Evolutionary conservation across 2,888 invertebrate genomes (phyloP).

Genomic region (Agrochola circellaris): DNA sequence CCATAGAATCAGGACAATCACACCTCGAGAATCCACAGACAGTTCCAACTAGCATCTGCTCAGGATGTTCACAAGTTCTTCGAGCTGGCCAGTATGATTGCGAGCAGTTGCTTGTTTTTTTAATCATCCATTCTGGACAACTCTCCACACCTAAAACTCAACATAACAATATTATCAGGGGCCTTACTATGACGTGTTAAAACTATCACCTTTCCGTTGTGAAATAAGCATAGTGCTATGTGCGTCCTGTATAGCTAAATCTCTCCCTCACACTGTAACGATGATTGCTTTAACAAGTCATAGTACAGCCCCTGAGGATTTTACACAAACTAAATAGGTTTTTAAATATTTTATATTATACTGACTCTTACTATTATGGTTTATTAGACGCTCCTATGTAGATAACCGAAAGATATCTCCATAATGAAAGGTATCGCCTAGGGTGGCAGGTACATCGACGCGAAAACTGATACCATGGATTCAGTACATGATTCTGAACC

Average conservation of each 20-base stretch:
- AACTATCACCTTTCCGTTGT: too few species aligned
- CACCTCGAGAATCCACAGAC: conserved; percentile 81
- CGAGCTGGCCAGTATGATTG: conserved; percentile 77
- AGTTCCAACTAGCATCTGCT: conserved; percentile 74
- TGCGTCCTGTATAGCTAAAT: too few species aligned
- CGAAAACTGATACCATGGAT: too few species aligned
- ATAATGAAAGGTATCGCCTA: too few species aligned
- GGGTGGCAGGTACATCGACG: too few species aligned
- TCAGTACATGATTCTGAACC: too few species aligned
- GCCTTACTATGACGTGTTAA: too few species aligned
- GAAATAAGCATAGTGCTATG: too few species aligned
- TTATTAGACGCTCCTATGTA: neutral
- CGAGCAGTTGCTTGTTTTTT: conserved; percentile 72
- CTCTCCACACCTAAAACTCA: conserved; percentile 75
- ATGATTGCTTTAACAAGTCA: too few species aligned
- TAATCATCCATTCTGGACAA: conserved; percentile 81
- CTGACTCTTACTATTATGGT: neutral
- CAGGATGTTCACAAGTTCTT: conserved; percentile 79
- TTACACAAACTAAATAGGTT: neutral
- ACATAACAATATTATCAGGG: neutral
- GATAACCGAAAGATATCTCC: neutral
- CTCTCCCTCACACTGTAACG: too few species aligned
- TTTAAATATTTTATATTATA: neutral
- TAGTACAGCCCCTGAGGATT: too few species aligned
- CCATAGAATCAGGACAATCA: conserved; percentile 78